Evolutionary conservation across 2,797 vertebrate genomes (phyloP).

Genomic region (Myotis daubentonii): DNA sequence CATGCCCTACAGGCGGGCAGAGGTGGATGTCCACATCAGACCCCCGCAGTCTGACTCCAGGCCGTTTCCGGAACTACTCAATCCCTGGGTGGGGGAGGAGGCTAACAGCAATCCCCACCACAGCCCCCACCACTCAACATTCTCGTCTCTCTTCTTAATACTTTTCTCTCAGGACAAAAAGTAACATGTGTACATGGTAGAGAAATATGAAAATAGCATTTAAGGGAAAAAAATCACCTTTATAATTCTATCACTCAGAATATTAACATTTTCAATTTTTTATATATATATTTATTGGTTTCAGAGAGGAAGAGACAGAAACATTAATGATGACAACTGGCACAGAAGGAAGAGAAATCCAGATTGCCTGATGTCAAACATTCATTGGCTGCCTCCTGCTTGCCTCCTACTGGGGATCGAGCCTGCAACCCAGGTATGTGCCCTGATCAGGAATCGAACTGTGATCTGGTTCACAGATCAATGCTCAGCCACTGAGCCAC

Average conservation of each 20-base stretch:
- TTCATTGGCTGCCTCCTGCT: no score
- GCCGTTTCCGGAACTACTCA: background rate
- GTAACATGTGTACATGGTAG: background rate
- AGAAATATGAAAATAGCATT: background rate
- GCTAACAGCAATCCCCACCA: background rate
- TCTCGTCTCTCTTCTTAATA: background rate
- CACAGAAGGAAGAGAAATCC: no score
- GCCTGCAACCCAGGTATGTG: no score
- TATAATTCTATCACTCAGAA: background rate
- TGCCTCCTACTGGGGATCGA: no score
- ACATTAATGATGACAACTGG: no score
- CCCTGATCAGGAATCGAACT: no score
- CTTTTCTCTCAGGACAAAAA: background rate
- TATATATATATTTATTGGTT: no score
- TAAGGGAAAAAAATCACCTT: background rate
- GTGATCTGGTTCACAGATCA: no score
- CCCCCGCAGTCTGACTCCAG: background rate
- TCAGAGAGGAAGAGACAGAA: no score
- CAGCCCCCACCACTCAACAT: background rate
- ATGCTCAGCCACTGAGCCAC: no score
- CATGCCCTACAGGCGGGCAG: background rate
- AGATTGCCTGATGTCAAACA: no score
- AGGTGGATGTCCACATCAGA: background rate
- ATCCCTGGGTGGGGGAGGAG: rapidly evolving
- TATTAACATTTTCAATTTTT: background rate